Base-by-base conservation (phyloP, 35 echinoderm and acorn worm species). In the Patiria miniata region DNA sequence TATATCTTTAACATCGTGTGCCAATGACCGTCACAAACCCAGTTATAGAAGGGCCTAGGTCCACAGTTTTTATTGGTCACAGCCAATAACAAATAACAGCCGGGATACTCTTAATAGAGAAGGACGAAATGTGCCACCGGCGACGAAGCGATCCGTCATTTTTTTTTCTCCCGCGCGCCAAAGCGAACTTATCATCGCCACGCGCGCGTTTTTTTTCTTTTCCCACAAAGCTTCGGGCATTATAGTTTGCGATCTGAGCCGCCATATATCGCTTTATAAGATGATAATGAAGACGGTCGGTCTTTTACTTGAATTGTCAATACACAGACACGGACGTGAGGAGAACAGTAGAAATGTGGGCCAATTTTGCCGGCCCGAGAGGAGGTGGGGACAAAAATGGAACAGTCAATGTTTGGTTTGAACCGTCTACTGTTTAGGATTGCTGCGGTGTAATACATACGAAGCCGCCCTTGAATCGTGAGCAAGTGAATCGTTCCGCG, bases 281-380 rank as follows among this genome's bases (percentile, higher is more conserved):
- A 73, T 73, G 65, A 73, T 73, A 73, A 73, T 47, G 42, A 73
- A 73, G 65, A 73, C 34, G 65, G 29, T 73, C 65, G 4, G 42
- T 4, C 42, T 12, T 12, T 12, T 47, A 4, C 42, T 47, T 12
- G 42, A 6, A n/a, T n/a, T n/a, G 57, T 26, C 10, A n/a, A 10
- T 26, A 16, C 10, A 30, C 26, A 22, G 8, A 34, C 65, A 28
- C 26, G 65, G 65, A 73, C 26, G 65, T 34, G 34, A 73, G 34
- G 65, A 73, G 65, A 47, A 73, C 65, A 32, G 65, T 26, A 34
- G 34, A 26, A 73, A 73, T 73, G 19, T 73, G 26, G 65, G 65
- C 19, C 65, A 73, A 73, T 73, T 32, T 73, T 73, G 21, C 65
- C 26, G 65, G 65, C 42, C 42, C 42, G 42, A 47, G 4, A 47